Evolutionary conservation across 2,888 invertebrate species (phyloP), one percentile per base, ranked within the genome.

Genomic region (Oasisia sp.): DNA sequence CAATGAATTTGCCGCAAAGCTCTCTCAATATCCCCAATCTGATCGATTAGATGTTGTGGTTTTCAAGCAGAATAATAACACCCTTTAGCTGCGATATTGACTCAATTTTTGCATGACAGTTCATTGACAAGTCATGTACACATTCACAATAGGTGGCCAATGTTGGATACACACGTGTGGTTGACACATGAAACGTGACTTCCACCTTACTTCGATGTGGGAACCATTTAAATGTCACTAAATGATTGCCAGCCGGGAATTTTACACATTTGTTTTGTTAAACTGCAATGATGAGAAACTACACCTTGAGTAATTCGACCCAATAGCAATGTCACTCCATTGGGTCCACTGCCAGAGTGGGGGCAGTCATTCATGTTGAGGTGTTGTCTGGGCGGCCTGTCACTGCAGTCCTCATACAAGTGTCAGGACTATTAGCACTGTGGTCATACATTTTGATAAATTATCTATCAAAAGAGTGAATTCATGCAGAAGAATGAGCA

Each of bases 211-310:
- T 74, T 27, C 74, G 27, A 19, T 27, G 27, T 0, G 74, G 58
- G 5, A 27, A 74, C 27, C 74, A 74, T 74, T 74, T 74, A 27
- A 74, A 27, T 74, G 74, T n/a, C 74, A 74, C 19, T 5, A n/a
- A 74, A 74, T 74, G 19, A 74, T 27, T 50, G 50, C 50, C 9
- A 50, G 50, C 14, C 74, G 27, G 74, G 27, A 74, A 74, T 27
- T 74, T 74, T n/a, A 74, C 74, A 74, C n/a, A 74, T 74, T n/a
- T 74, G 74, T 74, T 74, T 74, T 74, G 74, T 74, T 74, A 27
- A 74, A 74, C 74, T 27, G 27, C 74, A 74, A 74, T 74, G 27
- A 74, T 74, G 19, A 74, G 74, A 74, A 14, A 3, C 19, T 19
- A 14, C 3, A 27, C 19, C 14, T 19, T 74, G 27, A 19, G 19